A percentile compares a stretch with the other conserved stretches of the same genome.
Evolutionary conservation across 2,113 vertebrate genomes (phyloP).

Genomic region (Cryptotis parvus): DNA sequence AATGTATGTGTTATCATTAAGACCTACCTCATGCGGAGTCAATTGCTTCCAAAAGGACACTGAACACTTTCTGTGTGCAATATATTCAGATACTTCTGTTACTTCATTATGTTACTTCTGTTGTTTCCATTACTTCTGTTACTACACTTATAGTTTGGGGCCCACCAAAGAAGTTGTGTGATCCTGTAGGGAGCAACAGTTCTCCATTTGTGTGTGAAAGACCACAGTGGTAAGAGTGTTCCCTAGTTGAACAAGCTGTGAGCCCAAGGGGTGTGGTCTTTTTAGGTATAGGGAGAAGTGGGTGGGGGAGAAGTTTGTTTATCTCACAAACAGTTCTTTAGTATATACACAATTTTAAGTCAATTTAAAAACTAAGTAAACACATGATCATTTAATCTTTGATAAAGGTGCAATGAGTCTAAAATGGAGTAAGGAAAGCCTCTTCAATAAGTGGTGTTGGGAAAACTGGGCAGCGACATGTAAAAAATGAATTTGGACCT

Average conservation of each 20-base stretch:
- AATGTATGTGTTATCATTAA: not conserved
- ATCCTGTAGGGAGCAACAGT: not conserved
- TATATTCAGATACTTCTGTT: not conserved
- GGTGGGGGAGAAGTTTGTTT: not conserved
- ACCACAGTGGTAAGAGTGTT: not conserved
- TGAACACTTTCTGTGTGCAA: not conserved
- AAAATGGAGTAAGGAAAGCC: too few species aligned
- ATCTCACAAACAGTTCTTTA: not conserved
- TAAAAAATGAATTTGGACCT: too few species aligned
- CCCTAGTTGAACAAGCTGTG: not conserved
- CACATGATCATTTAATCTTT: too few species aligned
- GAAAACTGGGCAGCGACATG: too few species aligned
- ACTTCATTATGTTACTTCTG: slow-evolving; percentile 20
- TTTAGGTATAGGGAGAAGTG: accelerated
- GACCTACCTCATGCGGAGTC: not conserved
- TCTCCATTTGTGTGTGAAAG: not conserved
- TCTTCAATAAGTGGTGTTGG: too few species aligned
- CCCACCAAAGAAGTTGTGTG: not conserved
- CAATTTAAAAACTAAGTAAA: not conserved
- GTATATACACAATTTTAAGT: not conserved
- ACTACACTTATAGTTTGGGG: not conserved
- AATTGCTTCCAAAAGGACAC: not conserved
- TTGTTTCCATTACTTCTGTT: not conserved
- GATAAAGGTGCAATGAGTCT: too few species aligned
- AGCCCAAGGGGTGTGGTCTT: too few species aligned